phyloP scores from a whole-genome alignment of 2,113 vertebrate genomes.

The Amblyornis subalaris region DNA sequence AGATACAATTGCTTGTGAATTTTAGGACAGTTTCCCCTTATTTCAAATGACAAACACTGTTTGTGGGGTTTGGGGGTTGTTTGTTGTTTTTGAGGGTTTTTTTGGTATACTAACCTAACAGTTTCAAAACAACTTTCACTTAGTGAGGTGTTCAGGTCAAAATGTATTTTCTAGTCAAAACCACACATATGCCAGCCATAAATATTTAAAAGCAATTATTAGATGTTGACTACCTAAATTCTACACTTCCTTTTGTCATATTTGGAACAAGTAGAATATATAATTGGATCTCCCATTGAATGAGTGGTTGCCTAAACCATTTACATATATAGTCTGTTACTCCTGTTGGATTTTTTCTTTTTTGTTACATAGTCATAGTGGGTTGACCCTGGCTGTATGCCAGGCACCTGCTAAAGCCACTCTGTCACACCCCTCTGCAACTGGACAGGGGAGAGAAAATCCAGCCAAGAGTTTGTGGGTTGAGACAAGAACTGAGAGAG shows the following conservation, averaged over 20 bases:
- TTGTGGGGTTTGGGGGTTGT: neutral
- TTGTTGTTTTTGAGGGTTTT: neutral
- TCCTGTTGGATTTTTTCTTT: neutral
- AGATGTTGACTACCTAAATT: neutral
- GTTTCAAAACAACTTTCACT: neutral
- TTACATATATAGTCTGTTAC: neutral
- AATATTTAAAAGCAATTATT: neutral
- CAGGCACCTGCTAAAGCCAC: neutral
- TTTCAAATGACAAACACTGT: neutral
- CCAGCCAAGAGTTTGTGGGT: neutral
- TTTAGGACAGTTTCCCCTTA: neutral
- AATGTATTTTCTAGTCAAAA: neutral
- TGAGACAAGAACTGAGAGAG: neutral
- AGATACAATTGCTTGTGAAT: neutral
- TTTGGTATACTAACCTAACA: neutral
- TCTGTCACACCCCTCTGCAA: neutral
- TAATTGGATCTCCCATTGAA: neutral
- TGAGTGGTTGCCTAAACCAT: neutral
- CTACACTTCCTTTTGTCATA: neutral
- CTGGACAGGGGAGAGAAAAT: neutral
- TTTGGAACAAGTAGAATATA: neutral
- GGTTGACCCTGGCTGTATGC: neutral
- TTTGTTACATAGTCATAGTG: neutral
- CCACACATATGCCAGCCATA: neutral
- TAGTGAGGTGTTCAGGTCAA: neutral